Evolutionary conservation across 2,797 vertebrate genomes (phyloP).

Genomic region (Phalanger gymnotis): DNA sequence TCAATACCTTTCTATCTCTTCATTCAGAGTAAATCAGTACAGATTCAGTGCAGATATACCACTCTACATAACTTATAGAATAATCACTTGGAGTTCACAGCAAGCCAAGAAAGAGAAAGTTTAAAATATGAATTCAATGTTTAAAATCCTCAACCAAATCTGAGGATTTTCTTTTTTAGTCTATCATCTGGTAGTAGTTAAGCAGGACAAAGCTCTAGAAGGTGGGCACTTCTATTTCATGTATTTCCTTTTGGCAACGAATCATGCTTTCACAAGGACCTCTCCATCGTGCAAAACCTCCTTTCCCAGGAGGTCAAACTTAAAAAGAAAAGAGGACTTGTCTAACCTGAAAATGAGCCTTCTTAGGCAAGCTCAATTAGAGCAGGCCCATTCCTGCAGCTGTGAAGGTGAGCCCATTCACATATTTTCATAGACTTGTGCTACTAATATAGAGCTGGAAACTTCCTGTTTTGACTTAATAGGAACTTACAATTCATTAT

Average conservation of each 20-base stretch:
- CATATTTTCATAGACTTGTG: conserved; percentile 12
- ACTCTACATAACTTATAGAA: neutral
- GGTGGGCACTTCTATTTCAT: conserved; percentile 74
- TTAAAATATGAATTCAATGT: neutral
- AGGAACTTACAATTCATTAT: conserved; percentile 23
- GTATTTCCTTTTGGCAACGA: conserved; percentile 63
- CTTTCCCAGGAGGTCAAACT: conserved; percentile 68
- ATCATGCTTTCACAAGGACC: conserved; percentile 66
- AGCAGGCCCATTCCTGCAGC: conserved; percentile 76
- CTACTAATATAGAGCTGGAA: conserved; percentile 37
- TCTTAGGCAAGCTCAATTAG: conserved; percentile 76
- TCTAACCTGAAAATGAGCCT: conserved; percentile 79
- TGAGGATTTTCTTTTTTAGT: conserved; percentile 66
- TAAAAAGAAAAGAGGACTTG: conserved; percentile 63
- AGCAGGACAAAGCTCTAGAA: conserved; percentile 72
- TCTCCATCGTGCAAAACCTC: conserved; percentile 61
- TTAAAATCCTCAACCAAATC: neutral
- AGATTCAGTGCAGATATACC: neutral
- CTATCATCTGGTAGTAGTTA: conserved; percentile 79
- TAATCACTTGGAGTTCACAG: neutral
- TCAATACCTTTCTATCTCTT: neutral
- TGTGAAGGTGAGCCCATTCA: conserved; percentile 74
- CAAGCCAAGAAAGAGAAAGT: neutral
- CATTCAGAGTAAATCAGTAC: neutral
- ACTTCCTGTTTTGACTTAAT: neutral